Conservation (phyloP, 2,113 vertebrate species). For the Pomatorhinus ruficollis region DNA sequence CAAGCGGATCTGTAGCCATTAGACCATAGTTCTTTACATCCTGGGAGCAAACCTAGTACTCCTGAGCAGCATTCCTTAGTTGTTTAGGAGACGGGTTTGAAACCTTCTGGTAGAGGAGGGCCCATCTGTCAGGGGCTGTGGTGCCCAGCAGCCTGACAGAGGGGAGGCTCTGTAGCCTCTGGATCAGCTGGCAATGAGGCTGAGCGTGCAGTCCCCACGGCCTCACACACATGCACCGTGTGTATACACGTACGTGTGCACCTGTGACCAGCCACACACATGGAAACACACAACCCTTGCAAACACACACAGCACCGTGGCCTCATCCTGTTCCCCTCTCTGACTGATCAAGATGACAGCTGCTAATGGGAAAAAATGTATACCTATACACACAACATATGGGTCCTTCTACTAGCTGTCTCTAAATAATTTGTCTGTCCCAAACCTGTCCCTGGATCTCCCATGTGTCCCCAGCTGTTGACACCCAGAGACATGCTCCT, state of each 20-base stretch:
- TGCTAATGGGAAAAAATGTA: not conserved
- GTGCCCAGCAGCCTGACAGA: not conserved
- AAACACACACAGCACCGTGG: not conserved
- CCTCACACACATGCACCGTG: not conserved
- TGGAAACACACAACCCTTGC: not conserved
- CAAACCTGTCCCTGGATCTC: not conserved
- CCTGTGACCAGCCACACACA: not conserved
- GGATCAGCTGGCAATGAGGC: not conserved
- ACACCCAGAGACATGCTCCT: accelerated
- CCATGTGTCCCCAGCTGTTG: not conserved
- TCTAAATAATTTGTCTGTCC: not conserved
- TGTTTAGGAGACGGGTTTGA: not conserved
- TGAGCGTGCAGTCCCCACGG: not conserved
- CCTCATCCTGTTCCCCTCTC: not conserved
- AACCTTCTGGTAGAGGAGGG: not conserved
- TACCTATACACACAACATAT: not conserved
- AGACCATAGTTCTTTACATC: not conserved
- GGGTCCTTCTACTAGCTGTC: not conserved
- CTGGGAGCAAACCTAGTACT: not conserved
- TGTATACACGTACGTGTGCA: accelerated
- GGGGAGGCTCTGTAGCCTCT: not conserved
- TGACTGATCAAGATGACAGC: not conserved
- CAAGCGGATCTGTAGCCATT: not conserved
- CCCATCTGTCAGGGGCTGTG: conserved; percentile 1
- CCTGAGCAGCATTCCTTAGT: not conserved